Conservation (phyloP, 1,140 invertebrate genomes). For the Brachionus paranguensis region DNA sequence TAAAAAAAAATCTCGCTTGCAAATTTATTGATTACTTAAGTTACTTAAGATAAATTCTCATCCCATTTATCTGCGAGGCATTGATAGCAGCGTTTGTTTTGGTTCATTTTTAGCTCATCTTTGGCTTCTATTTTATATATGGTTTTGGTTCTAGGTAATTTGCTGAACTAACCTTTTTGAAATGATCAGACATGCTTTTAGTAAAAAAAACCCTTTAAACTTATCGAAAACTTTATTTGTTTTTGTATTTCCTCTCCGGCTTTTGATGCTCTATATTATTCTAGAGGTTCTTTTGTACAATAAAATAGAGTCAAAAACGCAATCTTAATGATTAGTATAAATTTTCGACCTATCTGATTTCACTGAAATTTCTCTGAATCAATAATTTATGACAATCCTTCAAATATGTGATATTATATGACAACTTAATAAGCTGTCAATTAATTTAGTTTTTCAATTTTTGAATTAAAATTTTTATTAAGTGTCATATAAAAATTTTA, state of each 20-base stretch:
- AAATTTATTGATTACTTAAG: conserved; percentile 5
- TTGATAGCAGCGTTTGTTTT: neutral
- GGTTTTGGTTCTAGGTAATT: conserved; percentile 21
- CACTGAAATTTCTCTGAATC: neutral
- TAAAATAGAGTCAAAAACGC: neutral
- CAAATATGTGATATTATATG: neutral
- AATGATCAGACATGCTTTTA: conserved; percentile 31
- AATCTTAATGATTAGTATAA: neutral
- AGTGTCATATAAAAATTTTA: neutral
- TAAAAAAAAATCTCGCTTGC: too few relatives aligned
- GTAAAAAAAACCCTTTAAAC: conserved; percentile 3
- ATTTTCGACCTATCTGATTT: neutral
- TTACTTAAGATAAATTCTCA: neutral
- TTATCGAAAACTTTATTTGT: neutral
- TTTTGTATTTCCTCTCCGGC: neutral
- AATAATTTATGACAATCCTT: neutral
- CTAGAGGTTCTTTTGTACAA: neutral
- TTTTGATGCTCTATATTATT: conserved; percentile 22
- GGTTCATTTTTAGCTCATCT: neutral
- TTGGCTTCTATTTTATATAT: neutral
- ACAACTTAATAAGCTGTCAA: neutral
- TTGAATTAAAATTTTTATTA: neutral
- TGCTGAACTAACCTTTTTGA: conserved; percentile 24
- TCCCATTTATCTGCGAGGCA: neutral
- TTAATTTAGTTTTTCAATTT: neutral